Percentiles rank a stretch among this genome's conserved stretches.
Evolutionary conservation across 2,797 vertebrate genomes (phyloP).

Genomic region (Gymnothorax reevesii): DNA sequence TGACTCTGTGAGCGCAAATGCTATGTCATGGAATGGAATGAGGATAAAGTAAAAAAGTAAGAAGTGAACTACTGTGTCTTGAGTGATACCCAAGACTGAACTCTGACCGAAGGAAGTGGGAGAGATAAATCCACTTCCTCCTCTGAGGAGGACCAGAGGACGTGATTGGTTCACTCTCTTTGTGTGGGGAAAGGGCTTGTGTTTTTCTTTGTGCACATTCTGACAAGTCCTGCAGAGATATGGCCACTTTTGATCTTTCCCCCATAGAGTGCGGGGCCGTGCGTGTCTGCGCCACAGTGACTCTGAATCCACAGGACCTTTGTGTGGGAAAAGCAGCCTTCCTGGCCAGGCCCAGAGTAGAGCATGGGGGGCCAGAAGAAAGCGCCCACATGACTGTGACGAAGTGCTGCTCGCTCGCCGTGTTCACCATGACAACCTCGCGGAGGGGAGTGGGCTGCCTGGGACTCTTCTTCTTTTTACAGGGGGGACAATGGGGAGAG

Average conservation of each 20-base stretch:
- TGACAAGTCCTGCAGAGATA: neutral
- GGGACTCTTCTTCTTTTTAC: conserved; percentile 49
- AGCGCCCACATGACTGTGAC: conserved; percentile 69
- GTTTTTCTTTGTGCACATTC: neutral
- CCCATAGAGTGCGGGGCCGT: conserved; percentile 4
- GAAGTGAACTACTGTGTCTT: neutral
- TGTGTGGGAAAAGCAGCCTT: conserved; percentile 15
- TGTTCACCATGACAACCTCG: conserved; percentile 66
- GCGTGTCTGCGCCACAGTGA: neutral
- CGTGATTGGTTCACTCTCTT: conserved; percentile 5
- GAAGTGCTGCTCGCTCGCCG: conserved; percentile 66
- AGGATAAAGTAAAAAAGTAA: neutral
- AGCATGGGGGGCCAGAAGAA: conserved; percentile 42
- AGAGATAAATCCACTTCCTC: neutral
- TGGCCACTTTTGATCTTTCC: conserved; percentile 7
- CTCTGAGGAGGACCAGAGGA: neutral
- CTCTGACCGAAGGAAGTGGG: neutral
- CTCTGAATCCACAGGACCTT: neutral
- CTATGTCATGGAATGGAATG: neutral
- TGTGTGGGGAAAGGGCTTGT: neutral
- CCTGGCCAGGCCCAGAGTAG: neutral
- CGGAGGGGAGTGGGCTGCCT: conserved; percentile 14
- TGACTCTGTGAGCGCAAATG: neutral
- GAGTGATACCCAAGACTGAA: neutral
- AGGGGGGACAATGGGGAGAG: conserved; percentile 61